Evolutionary conservation across 2,113 vertebrate genomes (phyloP).

Genomic region (Sciurus niger): DNA sequence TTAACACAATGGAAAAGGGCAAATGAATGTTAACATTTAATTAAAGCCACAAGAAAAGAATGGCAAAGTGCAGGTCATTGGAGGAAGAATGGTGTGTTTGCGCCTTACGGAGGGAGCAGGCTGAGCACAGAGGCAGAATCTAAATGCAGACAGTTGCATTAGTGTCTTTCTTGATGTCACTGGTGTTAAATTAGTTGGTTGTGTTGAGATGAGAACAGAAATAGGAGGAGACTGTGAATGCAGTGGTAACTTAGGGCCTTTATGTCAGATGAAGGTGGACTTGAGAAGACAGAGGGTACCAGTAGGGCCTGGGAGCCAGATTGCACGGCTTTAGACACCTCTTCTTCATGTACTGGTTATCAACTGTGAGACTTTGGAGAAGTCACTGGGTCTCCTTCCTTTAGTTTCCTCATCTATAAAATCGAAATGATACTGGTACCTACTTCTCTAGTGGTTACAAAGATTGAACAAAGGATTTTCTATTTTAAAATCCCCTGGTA

Average conservation of each 20-base stretch:
- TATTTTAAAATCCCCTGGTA: background rate
- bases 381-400: background rate
- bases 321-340: background rate
- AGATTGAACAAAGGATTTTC: background rate
- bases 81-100: constrained; percentile 18
- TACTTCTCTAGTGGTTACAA: background rate
- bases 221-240: background rate
- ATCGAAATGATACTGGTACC: rapidly evolving
- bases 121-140: background rate
- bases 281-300: background rate
- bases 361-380: background rate
- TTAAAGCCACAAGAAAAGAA: constrained; percentile 74
- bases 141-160: background rate
- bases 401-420: background rate
- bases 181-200: background rate
- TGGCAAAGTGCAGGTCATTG: constrained; percentile 62
- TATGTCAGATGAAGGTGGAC: background rate
- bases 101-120: background rate
- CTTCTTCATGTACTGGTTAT: rapidly evolving
- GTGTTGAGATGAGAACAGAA: background rate
- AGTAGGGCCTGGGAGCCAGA: background rate
- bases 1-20: constrained; percentile 78
- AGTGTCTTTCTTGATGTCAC: background rate
- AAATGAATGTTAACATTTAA: constrained; percentile 85
- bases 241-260: background rate